A percentile compares a stretch with the other conserved stretches of the same genome.
phyloP scores from a whole-genome alignment of 2,113 vertebrate genomes.

The Tiliqua scincoides region DNA sequence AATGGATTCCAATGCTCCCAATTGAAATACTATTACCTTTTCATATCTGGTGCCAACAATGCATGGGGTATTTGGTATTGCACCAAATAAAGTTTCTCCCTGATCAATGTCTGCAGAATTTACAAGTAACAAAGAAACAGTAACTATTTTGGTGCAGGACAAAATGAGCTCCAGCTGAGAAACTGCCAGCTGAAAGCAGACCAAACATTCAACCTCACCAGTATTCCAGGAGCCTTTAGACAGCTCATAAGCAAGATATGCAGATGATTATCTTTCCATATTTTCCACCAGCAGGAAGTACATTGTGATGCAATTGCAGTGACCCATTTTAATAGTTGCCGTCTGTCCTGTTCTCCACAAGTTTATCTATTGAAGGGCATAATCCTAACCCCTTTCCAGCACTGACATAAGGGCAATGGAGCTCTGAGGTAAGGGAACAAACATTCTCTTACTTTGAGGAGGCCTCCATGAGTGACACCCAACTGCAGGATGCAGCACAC shows the following conservation, averaged over 20 bases:
- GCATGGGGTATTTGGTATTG: neutral
- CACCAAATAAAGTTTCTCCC: too few relatives aligned
- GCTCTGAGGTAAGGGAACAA: too few relatives aligned
- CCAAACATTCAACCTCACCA: neutral
- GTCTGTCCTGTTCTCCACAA: neutral
- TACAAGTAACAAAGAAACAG: neutral
- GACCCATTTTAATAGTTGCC: too few relatives aligned
- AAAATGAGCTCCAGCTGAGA: neutral
- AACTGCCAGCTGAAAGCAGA: neutral
- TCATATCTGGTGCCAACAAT: neutral
- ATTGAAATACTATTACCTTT: too few relatives aligned
- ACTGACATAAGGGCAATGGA: too few relatives aligned
- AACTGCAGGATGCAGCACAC: too few relatives aligned
- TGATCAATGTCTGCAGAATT: too few relatives aligned
- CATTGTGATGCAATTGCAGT: too few relatives aligned
- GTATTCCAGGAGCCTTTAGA: neutral
- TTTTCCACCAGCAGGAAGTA: neutral
- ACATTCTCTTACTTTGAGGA: too few relatives aligned
- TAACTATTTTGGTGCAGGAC: neutral
- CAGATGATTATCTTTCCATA: neutral
- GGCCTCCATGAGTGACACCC: too few relatives aligned
- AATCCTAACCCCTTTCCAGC: too few relatives aligned
- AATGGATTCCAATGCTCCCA: neutral
- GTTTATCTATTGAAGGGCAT: too few relatives aligned
- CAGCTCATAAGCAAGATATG: neutral